Conservation (phyloP, 2,113 vertebrate species). For the Scortum barcoo region DNA sequence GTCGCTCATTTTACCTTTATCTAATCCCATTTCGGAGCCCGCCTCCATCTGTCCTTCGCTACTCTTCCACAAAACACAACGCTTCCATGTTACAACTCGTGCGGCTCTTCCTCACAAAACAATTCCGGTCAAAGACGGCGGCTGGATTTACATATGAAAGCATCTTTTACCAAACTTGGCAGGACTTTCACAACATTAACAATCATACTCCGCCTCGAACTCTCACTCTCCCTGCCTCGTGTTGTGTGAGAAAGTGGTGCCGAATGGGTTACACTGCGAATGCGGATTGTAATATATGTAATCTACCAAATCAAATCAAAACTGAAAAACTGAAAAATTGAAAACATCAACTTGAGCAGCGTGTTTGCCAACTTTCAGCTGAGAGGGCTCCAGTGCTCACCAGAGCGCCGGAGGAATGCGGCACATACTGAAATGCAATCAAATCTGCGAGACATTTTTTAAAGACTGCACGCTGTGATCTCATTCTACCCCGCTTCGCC, state of each 20-base stretch:
- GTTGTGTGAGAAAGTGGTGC: not conserved
- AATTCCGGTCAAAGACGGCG: slow-evolving; percentile 66
- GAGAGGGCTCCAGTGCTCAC: slow-evolving; percentile 44
- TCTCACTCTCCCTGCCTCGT: slow-evolving; percentile 5
- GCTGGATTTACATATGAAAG: slow-evolving; percentile 82
- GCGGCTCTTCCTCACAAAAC: slow-evolving; percentile 60
- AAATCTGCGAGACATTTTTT: slow-evolving; percentile 71
- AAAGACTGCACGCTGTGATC: slow-evolving; percentile 71
- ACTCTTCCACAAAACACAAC: slow-evolving; percentile 59
- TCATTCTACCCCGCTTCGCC: slow-evolving; percentile 64
- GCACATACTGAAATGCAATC: slow-evolving; percentile 74
- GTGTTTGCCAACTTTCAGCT: slow-evolving; percentile 59
- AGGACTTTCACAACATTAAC: slow-evolving; percentile 74
- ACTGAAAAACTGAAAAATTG: slow-evolving; percentile 15
- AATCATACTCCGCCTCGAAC: slow-evolving; percentile 61
- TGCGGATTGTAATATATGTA: slow-evolving; percentile 7
- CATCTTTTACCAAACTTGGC: slow-evolving; percentile 77
- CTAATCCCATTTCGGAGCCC: slow-evolving; percentile 78
- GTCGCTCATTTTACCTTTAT: slow-evolving; percentile 82
- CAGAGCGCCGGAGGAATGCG: slow-evolving; percentile 61
- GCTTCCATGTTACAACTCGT: slow-evolving; percentile 72
- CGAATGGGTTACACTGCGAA: slow-evolving; percentile 17
- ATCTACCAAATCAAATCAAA: slow-evolving; percentile 41
- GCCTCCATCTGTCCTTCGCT: slow-evolving; percentile 74
- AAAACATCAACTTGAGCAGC: slow-evolving; percentile 9